Evolutionary conservation across 2,113 vertebrate genomes (phyloP).

Genomic region (Sinosuthora webbiana): DNA sequence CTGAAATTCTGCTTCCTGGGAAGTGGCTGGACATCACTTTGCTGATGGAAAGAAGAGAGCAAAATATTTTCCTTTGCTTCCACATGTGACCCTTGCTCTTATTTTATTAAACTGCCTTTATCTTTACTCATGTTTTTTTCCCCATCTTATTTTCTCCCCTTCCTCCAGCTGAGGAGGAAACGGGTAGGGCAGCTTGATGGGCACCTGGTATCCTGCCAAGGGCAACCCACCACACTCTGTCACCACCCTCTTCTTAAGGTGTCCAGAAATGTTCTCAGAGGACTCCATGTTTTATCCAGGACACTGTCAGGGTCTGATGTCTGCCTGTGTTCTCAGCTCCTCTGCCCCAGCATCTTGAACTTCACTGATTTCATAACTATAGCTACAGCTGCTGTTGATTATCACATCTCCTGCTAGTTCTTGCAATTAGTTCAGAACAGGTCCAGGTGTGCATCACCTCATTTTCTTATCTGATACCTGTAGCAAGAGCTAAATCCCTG

Average conservation of each 20-base stretch:
- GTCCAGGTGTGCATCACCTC: not conserved
- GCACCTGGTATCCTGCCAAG: too few relatives aligned
- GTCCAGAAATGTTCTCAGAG: not conserved
- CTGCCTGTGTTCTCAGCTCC: not conserved
- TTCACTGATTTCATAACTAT: not conserved
- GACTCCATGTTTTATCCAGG: not conserved
- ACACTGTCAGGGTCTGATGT: not conserved
- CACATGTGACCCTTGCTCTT: not conserved
- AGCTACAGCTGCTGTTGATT: not conserved
- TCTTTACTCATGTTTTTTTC: not conserved
- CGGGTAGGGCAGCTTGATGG: not conserved
- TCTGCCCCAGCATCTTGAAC: not conserved
- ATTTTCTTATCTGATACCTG: not conserved
- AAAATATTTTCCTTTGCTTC: not conserved
- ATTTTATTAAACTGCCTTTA: not conserved
- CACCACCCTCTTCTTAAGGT: not conserved
- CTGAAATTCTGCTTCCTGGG: not conserved
- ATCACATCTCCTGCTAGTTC: not conserved
- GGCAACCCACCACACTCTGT: not conserved
- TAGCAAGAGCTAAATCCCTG: not conserved
- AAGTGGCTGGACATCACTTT: not conserved
- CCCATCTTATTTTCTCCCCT: not conserved
- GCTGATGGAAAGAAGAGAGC: not conserved
- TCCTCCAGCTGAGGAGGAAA: not conserved
- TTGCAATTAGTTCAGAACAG: not conserved